phyloP scores from a whole-genome alignment of 2,888 invertebrate species.

The Priapulus caudatus region DNA sequence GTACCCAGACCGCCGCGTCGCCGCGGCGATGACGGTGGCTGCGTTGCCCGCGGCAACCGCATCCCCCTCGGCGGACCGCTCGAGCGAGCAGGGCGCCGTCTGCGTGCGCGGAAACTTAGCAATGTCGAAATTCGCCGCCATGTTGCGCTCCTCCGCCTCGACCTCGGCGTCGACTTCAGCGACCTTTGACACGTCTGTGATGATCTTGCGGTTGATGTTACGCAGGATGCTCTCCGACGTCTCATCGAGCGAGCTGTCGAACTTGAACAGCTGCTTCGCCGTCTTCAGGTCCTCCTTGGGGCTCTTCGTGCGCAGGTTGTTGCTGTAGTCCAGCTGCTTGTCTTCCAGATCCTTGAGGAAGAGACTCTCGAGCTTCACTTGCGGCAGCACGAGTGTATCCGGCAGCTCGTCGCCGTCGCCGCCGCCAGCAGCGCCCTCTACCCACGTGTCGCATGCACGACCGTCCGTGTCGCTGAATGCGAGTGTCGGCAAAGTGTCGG shows the following conservation, averaged over 20 bases:
- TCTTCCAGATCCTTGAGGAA: neutral
- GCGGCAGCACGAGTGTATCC: neutral
- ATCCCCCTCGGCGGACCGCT: too few relatives aligned
- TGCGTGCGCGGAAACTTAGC: too few relatives aligned
- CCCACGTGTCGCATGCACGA: too few relatives aligned
- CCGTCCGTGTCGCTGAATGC: neutral
- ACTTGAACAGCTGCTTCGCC: conserved; percentile 1
- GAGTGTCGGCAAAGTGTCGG: neutral
- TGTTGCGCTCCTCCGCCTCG: too few relatives aligned
- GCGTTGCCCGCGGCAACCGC: too few relatives aligned
- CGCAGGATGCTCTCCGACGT: neutral
- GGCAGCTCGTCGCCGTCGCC: neutral
- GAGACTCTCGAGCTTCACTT: neutral
- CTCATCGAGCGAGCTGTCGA: neutral
- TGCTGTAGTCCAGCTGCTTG: neutral
- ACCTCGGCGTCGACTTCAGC: too few relatives aligned
- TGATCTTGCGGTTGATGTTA: neutral
- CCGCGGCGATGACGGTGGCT: too few relatives aligned
- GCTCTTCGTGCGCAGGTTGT: conserved; percentile 1
- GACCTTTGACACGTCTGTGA: neutral
- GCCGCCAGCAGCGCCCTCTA: neutral
- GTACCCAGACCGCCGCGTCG: too few relatives aligned
- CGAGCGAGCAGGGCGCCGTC: too few relatives aligned
- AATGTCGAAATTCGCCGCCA: too few relatives aligned
- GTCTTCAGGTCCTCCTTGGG: neutral